phyloP scores from a whole-genome alignment of 2,888 invertebrate species.

The Caenorhabditis angaria region DNA sequence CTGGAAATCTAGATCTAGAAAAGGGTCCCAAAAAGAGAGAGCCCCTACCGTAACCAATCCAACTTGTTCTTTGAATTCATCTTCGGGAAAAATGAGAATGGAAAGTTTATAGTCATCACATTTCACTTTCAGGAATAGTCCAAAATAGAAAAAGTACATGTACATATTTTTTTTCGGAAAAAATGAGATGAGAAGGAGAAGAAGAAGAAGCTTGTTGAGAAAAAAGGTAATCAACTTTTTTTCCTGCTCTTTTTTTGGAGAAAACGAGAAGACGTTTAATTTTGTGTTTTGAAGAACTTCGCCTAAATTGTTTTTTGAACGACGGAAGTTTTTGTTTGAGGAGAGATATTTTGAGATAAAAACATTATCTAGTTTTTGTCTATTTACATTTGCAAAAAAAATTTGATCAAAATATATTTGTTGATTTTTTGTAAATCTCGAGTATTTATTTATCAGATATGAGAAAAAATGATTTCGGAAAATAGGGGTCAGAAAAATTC shows the following conservation, averaged over 20 bases:
- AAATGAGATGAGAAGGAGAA: conserved; percentile 10
- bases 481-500: too few species aligned
- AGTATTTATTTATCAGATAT: too few species aligned
- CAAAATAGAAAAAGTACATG: neutral
- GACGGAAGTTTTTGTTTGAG: too few species aligned
- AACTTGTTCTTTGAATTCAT: conserved; percentile 36
- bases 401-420: too few species aligned
- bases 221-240: conserved; percentile 4
- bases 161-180: neutral
- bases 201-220: neutral
- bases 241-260: neutral
- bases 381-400: too few species aligned
- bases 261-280: too few species aligned
- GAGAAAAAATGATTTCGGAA: too few species aligned
- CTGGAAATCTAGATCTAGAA: conserved; percentile 15
- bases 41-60: conserved; percentile 45
- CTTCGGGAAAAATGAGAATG: conserved; percentile 44
- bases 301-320: too few species aligned
- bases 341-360: too few species aligned
- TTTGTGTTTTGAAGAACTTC: too few species aligned
- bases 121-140: neutral
- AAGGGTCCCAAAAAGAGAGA: neutral
- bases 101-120: conserved; percentile 42
- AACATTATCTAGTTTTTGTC: too few species aligned
- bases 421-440: too few species aligned